Base-by-base conservation (phyloP, 2,888 invertebrate species). In the Exephanes ischioxanthus region DNA sequence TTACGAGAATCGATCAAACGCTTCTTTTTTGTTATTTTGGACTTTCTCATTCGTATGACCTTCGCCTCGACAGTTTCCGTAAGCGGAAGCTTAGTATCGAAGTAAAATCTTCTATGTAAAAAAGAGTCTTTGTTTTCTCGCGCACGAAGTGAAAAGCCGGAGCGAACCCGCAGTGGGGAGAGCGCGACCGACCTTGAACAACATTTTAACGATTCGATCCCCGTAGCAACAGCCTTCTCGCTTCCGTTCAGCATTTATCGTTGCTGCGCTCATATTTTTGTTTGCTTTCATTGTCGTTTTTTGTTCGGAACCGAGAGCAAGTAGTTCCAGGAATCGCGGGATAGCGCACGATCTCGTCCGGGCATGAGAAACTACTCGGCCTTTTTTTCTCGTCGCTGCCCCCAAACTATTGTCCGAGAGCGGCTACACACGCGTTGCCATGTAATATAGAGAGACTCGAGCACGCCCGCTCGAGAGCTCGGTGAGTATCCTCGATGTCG, bases 121-220 rank as follows among this genome's bases (percentile, higher is more conserved):
- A 72, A 41, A 2, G 11, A 16, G 9, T 5, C 6, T 14, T 22
- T 16, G 33, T 16, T 63, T 63, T 16, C 61, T 16, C 7, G n/a
- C 33, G 5, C 14, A n/a, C 33, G 4, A 4, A 11, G 33, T 16
- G 22, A 26, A 26, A 58, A 58, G 22, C 16, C 3, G 1, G 4
- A 58, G 58, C 11, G 58, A 3, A 5, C 4, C 22, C 22, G 26
- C 45, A 48, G 45, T 5, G 9, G 48, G 14, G 51, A 71, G 37
- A 48, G 37, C 37, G 26, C 14, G 6, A 67, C 11, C 45, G 53
- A 22, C 72, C 53, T 84, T 77, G 80, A 77, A 63, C 78, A 53
- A 78, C 45, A 68, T 55, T 78, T 78, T 63, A 80, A 72, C 80
- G 77, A 77, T 84, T 80, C 67, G 67, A 81, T 73, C 22, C 48